A percentile compares a stretch with the other conserved stretches of the same genome.
Conservation (phyloP, 2,888 invertebrate genomes). For the Branchinecta sandiegonensis region DNA sequence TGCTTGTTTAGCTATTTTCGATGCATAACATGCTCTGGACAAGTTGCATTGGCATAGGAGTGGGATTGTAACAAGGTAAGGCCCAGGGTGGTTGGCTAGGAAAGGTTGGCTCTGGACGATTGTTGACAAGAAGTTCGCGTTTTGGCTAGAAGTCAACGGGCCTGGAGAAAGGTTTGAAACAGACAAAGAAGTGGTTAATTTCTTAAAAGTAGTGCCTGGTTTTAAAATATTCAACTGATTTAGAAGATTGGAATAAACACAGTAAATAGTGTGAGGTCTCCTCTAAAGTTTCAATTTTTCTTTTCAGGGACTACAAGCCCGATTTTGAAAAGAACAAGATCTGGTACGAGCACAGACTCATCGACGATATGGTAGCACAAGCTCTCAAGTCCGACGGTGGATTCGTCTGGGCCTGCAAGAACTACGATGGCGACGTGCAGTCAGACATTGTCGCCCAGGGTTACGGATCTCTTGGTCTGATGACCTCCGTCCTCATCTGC, state of each 20-base stretch:
- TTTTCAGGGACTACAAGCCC: slow-evolving; percentile 49
- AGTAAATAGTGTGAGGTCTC: slow-evolving; percentile 18
- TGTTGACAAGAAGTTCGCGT: too few species aligned
- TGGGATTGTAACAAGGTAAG: too few species aligned
- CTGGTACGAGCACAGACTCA: slow-evolving; percentile 81
- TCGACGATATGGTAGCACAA: slow-evolving; percentile 86
- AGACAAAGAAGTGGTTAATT: too few species aligned
- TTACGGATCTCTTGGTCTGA: slow-evolving; percentile 36
- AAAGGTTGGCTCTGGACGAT: too few species aligned
- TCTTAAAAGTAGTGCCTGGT: too few species aligned
- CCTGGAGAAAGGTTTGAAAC: too few species aligned
- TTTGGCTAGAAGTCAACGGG: too few species aligned
- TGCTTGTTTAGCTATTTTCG: too few species aligned
- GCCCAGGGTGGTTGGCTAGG: too few species aligned
- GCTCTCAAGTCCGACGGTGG: slow-evolving; percentile 65
- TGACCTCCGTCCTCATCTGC: slow-evolving; percentile 79
- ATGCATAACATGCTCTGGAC: too few species aligned
- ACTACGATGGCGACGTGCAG: slow-evolving; percentile 84
- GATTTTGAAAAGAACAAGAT: slow-evolving; percentile 60
- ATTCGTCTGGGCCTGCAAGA: slow-evolving; percentile 85
- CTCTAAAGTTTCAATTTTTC: slow-evolving; percentile 26
- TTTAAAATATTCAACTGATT: too few species aligned
- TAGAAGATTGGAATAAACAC: not conserved
- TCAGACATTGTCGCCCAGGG: slow-evolving; percentile 71
- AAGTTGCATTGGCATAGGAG: too few species aligned